phyloP scores from a whole-genome alignment of 2,797 vertebrate genomes.

The Arctocebus calabarensis region DNA sequence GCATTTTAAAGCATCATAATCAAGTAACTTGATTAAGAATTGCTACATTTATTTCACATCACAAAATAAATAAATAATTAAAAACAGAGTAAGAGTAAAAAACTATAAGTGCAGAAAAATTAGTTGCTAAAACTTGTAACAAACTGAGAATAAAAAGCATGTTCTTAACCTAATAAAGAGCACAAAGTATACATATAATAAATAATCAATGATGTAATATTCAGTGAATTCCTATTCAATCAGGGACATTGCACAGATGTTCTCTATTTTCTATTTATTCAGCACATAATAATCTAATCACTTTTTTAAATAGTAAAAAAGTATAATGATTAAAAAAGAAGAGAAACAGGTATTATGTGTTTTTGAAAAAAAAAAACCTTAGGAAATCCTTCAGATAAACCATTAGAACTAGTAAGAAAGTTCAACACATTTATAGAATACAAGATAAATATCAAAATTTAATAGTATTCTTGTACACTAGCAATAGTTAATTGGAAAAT shows the following conservation, averaged over 20 bases:
- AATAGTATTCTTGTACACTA: not conserved
- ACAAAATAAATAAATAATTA: not conserved
- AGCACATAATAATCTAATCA: not conserved
- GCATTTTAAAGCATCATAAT: slow-evolving; percentile 23
- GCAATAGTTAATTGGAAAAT: not conserved
- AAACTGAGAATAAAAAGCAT: not conserved
- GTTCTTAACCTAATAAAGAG: slow-evolving; percentile 13
- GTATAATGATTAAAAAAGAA: slow-evolving; percentile 27
- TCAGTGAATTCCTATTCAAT: slow-evolving; percentile 46
- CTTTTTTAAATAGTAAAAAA: not conserved
- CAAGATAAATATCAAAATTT: not conserved
- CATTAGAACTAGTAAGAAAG: slow-evolving; percentile 17
- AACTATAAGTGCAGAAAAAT: not conserved
- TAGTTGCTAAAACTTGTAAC: slow-evolving; percentile 23
- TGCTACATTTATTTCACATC: not conserved
- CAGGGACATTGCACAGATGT: not conserved
- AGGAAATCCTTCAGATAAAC: not conserved
- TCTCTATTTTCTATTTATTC: slow-evolving; percentile 26
- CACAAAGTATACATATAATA: slow-evolving; percentile 13
- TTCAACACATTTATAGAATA: not conserved
- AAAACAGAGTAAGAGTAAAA: slow-evolving; percentile 14
- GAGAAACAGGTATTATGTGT: not conserved
- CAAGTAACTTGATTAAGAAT: not conserved
- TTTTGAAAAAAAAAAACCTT: not conserved
- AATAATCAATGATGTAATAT: slow-evolving; percentile 56